Evolutionary conservation across 1,140 invertebrate genomes (phyloP).

Genomic region (Radopholus similis): DNA sequence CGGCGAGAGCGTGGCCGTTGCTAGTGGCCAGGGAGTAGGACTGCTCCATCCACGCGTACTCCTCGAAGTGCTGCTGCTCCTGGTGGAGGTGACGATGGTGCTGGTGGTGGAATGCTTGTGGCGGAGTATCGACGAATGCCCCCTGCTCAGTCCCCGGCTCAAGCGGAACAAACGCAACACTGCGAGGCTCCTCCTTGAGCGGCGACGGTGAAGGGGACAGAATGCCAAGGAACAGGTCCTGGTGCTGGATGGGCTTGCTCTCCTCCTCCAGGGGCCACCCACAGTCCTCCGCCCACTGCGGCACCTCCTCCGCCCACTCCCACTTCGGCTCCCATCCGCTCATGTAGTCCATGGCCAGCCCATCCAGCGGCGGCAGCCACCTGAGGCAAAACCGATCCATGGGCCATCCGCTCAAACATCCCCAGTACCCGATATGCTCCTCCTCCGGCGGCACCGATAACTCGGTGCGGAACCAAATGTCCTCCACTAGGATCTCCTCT

Average conservation of each 20-base stretch:
- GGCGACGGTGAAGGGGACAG: neutral
- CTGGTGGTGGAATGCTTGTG: neutral
- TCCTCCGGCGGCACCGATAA: no score
- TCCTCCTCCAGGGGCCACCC: constrained; percentile 8
- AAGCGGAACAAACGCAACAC: constrained; percentile 42
- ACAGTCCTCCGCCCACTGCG: constrained; percentile 8
- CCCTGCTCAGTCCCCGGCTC: constrained; percentile 14
- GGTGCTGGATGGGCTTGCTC: neutral
- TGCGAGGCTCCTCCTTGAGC: constrained; percentile 20
- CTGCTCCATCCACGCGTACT: no score
- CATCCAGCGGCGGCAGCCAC: no score
- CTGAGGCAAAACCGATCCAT: no score
- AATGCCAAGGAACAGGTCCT: neutral
- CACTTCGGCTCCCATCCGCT: neutral
- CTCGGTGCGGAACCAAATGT: no score
- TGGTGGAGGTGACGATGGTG: constrained; percentile 9
- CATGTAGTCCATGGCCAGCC: neutral
- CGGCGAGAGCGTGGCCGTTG: no score
- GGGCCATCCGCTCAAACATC: no score
- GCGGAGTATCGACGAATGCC: constrained; percentile 12
- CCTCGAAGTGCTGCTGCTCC: constrained; percentile 8
- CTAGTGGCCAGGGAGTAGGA: no score
- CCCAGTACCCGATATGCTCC: no score
- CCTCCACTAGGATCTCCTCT: no score
- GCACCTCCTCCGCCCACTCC: no score